Evolutionary conservation across 2,113 vertebrate species (phyloP).

Genomic region (Rhea americana): DNA sequence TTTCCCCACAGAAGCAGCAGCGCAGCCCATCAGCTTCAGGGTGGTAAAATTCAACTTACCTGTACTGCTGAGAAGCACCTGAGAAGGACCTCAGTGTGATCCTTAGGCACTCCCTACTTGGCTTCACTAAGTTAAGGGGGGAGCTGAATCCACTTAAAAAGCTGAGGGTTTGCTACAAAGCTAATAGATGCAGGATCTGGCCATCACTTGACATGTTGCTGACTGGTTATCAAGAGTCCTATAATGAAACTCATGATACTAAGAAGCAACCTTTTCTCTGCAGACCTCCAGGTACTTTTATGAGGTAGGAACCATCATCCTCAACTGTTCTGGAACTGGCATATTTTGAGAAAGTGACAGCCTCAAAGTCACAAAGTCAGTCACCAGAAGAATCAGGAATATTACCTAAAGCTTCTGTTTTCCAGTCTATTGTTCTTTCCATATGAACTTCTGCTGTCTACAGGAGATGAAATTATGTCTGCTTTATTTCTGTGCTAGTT

Average conservation of each 20-base stretch:
- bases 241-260: background rate
- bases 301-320: background rate
- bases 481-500: background rate
- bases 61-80: background rate
- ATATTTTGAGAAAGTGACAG: background rate
- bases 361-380: background rate
- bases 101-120: fast-evolving
- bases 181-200: background rate
- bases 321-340: background rate
- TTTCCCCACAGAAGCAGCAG: background rate
- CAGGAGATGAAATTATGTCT: background rate
- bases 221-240: background rate
- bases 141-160: background rate
- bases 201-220: background rate
- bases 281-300: background rate
- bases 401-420: background rate
- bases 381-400: background rate
- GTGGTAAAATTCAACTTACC: background rate
- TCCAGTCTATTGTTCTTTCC: background rate
- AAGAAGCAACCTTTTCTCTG: background rate
- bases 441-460: background rate
- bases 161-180: background rate
- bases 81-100: background rate
- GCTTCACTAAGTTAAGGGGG: background rate
- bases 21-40: background rate